Base-by-base conservation (phyloP, 1,140 invertebrate genomes). In the Leptoteleia sp. region DNA sequence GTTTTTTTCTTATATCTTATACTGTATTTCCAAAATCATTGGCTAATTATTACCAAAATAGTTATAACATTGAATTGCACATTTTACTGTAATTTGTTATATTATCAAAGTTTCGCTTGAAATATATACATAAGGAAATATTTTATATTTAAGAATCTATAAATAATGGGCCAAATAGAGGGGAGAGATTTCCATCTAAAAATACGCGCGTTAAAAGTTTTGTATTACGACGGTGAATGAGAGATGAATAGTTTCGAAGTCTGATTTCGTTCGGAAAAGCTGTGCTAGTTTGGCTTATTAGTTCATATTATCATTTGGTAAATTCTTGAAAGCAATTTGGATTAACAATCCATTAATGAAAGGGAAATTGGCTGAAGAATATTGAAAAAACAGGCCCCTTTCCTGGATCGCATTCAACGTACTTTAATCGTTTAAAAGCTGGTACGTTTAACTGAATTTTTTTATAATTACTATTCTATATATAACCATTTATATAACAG, bases 171-270 rank as follows among this genome's bases (percentile, higher is more conserved):
- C 64, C 40, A 70, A 81, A 76, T 68, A 77, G 85, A 82, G 84
- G 86, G 83, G n/a, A n/a, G 82, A 77, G 48, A 71, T 84, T 81
- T 80, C 52, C 40, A 70, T 85, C 85, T 86, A 88, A 88, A 80
- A 87, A 87, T 87, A 87, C 81, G 81, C 82, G 82, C 81, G 64
- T 81, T 78, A 83, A 80, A 82, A 84, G 80, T 80, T 47, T 80
- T 78, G 70, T 80, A 67, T 82, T 72, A 59, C 45, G 59, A 45
- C 78, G 79, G 61, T 80, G 75, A 79, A 68, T 64, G 47, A 45
- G 47, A 38, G 48, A 48, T 22, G n/a, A 33, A 15, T 59, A 59
- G 19, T 67, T 33, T 50, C 13, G 12, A 17, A 35, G 54, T 67
- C 42, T 7, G 9, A 5, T 35, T 13, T 16, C 31, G 17, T 40